These are phyloP conservation scores for Himalopsyche phryganea DNA, from an alignment of 1,140 invertebrate species.

Conservation along the genomic window DNA sequence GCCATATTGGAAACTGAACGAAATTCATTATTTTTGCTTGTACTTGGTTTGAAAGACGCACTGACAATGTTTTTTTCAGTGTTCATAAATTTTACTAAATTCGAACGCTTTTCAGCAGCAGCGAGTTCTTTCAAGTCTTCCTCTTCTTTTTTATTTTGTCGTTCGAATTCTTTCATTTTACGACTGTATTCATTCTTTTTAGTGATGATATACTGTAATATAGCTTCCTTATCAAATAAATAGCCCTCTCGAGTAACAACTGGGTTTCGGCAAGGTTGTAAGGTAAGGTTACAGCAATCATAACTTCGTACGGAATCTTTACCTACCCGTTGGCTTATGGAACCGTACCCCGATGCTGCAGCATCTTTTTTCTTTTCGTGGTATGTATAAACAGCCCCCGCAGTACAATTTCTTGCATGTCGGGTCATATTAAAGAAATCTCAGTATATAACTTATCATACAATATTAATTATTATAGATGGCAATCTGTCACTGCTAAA, in stretches of 20 bases:
- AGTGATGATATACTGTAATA: slow-evolving; percentile 91
- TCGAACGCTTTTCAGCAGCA: slow-evolving; percentile 56
- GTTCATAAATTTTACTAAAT: slow-evolving; percentile 74
- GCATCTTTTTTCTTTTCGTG: slow-evolving; percentile 98
- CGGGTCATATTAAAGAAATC: slow-evolving; percentile 75
- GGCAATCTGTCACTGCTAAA: too few relatives aligned
- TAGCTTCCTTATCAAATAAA: slow-evolving; percentile 96
- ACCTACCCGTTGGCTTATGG: slow-evolving; percentile 78
- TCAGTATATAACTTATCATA: too few relatives aligned
- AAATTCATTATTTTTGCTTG: slow-evolving; percentile 30
- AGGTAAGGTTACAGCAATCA: slow-evolving; percentile 94
- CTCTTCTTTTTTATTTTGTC: slow-evolving; percentile 9
- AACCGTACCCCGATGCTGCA: slow-evolving; percentile 85
- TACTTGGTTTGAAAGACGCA: slow-evolving; percentile 19
- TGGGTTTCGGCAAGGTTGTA: slow-evolving; percentile 83
- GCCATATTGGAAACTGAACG: slow-evolving; percentile 76
- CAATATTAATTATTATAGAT: too few relatives aligned
- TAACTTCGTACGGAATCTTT: slow-evolving; percentile 97
- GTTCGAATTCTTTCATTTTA: slow-evolving; percentile 82
- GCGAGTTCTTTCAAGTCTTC: slow-evolving; percentile 27
- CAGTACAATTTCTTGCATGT: slow-evolving; percentile 96
- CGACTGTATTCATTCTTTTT: slow-evolving; percentile 91
- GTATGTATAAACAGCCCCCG: slow-evolving; percentile 97
- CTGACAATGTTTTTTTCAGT: slow-evolving; percentile 69
- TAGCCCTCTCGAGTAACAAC: slow-evolving; percentile 74